Evolutionary conservation across 2,888 invertebrate species (phyloP), one percentile per base, ranked within the genome.

Genomic region (Thelaira solivaga): DNA sequence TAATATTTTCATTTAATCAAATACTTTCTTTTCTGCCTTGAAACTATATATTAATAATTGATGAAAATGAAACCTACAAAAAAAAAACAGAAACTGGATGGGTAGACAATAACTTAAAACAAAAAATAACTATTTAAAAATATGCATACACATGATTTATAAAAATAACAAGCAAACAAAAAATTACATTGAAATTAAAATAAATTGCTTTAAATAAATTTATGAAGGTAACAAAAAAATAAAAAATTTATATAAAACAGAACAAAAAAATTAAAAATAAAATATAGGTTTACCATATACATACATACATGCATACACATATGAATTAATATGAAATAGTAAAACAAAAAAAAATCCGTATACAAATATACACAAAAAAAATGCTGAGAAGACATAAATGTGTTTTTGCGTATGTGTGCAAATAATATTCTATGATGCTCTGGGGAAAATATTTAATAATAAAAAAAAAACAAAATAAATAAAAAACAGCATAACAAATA

Each of bases 61-160:
- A 22, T 53, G 2, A 20, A 82, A 59, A 78, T 80, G 81, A 75
- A 69, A 82, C 61, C 68, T 49, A 83, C 51, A 64, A 71, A 61
- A 31, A n/a, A n/a, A 75, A 76, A 80, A 80, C 80, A 81, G 61
- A 85, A 87, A 86, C 85, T 87, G 85, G 85, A 88, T 85, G 88
- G 88, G 88, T 86, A 87, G 88, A 88, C 88, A 88, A 88, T 88
- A 88, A 88, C 86, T 87, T 87, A 81, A 83, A n/a, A n/a, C n/a
- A n/a, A 83, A 84, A 49, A 82, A 81, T 71, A 82, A 81, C 80
- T 77, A 82, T 82, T 69, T 79, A 83, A 81, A 80, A 69, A 67
- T 55, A 76, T 20, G 65, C 68, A 78, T 71, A 80, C 69, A 80
- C 68, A 65, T 71, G 45, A 57, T 81, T 67, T 73, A 75, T 80